Conservation (phyloP, 2,888 invertebrate genomes). For the Bimastos eiseni region DNA sequence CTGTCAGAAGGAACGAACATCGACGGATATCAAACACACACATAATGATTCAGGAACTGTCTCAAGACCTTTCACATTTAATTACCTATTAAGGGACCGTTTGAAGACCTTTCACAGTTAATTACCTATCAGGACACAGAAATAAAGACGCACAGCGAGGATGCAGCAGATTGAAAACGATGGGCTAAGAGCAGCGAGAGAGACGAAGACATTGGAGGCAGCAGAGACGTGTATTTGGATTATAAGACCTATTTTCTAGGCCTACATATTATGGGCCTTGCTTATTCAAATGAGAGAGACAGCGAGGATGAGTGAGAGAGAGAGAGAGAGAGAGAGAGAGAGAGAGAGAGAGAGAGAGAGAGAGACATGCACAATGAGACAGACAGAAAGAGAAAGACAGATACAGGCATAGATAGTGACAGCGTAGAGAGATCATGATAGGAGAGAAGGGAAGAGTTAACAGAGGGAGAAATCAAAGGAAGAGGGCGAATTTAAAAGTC, state of each 20-base stretch:
- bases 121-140: no score
- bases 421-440: no score
- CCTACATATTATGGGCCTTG: no score
- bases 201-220: background rate
- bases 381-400: background rate
- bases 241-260: background rate
- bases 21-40: no score
- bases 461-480: background rate
- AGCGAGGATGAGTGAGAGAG: background rate
- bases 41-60: no score
- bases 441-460: background rate
- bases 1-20: background rate
- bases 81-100: no score
- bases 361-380: background rate
- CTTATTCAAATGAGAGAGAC: no score
- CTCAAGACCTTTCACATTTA: no score
- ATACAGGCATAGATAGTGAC: no score
- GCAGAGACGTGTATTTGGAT: background rate
- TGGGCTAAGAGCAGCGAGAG: background rate
- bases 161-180: background rate
- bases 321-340: background rate
- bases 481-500: background rate
- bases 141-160: background rate
- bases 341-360: background rate
- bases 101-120: no score